Conservation (phyloP, 2,113 vertebrate species). For the Nibea coibor region DNA sequence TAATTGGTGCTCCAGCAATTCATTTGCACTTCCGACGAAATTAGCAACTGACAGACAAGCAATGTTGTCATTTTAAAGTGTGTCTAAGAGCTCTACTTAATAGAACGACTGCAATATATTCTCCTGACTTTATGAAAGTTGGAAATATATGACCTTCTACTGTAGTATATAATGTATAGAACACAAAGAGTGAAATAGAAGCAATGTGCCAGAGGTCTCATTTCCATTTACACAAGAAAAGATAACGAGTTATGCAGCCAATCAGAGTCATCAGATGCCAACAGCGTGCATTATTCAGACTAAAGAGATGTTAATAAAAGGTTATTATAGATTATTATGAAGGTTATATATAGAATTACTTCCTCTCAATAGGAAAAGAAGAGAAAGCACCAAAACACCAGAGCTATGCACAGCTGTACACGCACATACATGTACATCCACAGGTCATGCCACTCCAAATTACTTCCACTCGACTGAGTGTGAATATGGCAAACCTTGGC, state of each 20-base stretch:
- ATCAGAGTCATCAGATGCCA: slow-evolving; percentile 52
- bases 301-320: slow-evolving; percentile 47
- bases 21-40: not conserved
- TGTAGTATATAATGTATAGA: not conserved
- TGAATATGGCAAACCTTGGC: slow-evolving; percentile 19
- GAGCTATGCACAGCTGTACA: not conserved
- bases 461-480: slow-evolving; percentile 46
- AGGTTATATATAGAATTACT: too few species aligned
- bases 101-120: not conserved
- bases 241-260: slow-evolving; percentile 34
- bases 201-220: slow-evolving; percentile 23
- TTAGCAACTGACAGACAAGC: not conserved
- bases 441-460: slow-evolving; percentile 25
- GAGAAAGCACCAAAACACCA: slow-evolving; percentile 12
- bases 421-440: slow-evolving; percentile 12
- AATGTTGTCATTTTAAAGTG: not conserved
- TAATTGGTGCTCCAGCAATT: not conserved
- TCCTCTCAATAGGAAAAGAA: slow-evolving; percentile 45
- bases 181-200: not conserved
- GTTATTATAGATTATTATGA: too few species aligned
- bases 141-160: not conserved
- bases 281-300: slow-evolving; percentile 31
- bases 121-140: not conserved
- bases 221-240: slow-evolving; percentile 30
- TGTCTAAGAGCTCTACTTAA: not conserved